Evolutionary conservation across 2,113 vertebrate species (phyloP).

Genomic region (Calyptommatus sinebrachiatus): DNA sequence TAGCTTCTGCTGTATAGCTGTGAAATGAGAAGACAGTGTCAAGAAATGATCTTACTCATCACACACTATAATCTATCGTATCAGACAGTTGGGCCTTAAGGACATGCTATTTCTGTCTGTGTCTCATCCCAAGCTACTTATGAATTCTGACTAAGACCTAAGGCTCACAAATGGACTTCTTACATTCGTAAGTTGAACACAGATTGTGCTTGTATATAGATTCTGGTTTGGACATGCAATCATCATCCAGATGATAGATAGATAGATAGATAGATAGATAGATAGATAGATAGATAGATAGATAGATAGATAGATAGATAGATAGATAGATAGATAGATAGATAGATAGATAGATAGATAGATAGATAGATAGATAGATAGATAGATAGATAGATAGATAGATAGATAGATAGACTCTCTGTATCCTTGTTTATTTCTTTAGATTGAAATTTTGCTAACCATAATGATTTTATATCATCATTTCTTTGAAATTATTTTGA

Average conservation of each 20-base stretch:
- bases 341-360: too few species aligned
- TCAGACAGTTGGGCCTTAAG: conserved; percentile 17
- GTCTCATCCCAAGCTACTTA: conserved; percentile 14
- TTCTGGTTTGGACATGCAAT: background rate
- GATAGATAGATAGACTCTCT: too few species aligned
- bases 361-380: too few species aligned
- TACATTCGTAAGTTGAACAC: background rate
- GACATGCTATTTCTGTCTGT: conserved; percentile 2
- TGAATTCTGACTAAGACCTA: conserved; percentile 7
- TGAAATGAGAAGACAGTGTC: background rate
- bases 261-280: too few species aligned
- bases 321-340: too few species aligned
- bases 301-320: too few species aligned
- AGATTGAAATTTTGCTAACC: too few species aligned
- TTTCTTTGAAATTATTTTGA: too few species aligned
- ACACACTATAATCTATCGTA: background rate
- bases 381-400: too few species aligned
- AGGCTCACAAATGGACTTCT: conserved; percentile 7
- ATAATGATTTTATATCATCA: too few species aligned
- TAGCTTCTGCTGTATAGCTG: background rate
- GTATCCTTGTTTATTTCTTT: too few species aligned
- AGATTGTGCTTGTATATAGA: background rate
- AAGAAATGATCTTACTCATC: background rate
- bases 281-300: too few species aligned
- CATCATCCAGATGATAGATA: background rate